Base-by-base conservation (phyloP, 2,888 invertebrate species). In the Oeneis ivallda region DNA sequence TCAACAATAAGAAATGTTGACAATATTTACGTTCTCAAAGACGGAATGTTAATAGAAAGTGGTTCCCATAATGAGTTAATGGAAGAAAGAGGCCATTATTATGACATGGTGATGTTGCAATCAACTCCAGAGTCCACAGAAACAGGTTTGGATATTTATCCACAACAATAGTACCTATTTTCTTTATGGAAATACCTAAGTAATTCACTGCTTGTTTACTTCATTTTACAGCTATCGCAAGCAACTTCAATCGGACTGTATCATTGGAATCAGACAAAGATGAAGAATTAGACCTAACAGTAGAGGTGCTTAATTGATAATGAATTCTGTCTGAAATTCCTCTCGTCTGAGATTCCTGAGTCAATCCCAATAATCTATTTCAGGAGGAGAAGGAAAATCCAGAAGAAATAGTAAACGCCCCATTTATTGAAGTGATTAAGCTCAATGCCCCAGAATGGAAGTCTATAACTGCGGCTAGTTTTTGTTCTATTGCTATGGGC, bases 1-100 rank as follows among this genome's bases (percentile, higher is more conserved):
- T 94, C 95, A 0, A 96, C 96, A 0, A 95, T 96, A 62, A 89
- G 95, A 67, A 93, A 94, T 69, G 96, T 95, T 0, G 94, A 96
- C 78, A 90, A 94, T 70, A 96, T 96, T 75, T 93, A 95, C 67
- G 96, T 96, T 0, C 92, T 96, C 66, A 93, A 94, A 68, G 89
- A 93, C 56, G 96, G 96, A 0, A 75, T 84, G 59, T 94, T 96
- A 0, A 93, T 95, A 0, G 96, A 96, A 80, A 86, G 92, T 70
- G 96, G 96, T 6, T 94, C 93, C 37, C 96, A 96, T 75, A 88
- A 93, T 0, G 93, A 95, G 73, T 83, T 96, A 26, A 95, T 96
- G 94, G 80, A 82, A 10, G 79, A 87, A 26, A 93, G 93, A 77
- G 93, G 93, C 7, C 94, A 95, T 75, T 96, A 96, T 78, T 94